Conservation (phyloP, 1,140 invertebrate species). For the Chrysoperla carnea region DNA sequence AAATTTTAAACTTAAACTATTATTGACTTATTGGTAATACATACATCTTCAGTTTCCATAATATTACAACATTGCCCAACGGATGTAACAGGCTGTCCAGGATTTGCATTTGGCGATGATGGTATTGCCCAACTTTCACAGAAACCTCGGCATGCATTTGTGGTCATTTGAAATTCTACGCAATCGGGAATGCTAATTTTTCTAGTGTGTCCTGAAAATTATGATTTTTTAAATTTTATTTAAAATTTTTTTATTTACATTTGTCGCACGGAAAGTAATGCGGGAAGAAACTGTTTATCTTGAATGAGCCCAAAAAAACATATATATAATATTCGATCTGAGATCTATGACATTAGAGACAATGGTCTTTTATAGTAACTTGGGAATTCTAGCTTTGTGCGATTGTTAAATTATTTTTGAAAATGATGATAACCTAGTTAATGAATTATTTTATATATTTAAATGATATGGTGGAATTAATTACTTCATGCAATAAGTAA, state of each 20-base stretch:
- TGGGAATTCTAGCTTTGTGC: no score
- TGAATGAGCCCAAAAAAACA: background rate
- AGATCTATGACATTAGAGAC: no score
- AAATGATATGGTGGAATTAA: no score
- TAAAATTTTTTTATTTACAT: background rate
- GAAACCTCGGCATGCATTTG: slow-evolving; percentile 72
- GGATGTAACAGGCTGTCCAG: slow-evolving; percentile 57
- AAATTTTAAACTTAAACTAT: background rate
- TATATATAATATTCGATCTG: no score
- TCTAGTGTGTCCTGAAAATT: slow-evolving; percentile 48
- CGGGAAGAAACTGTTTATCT: background rate
- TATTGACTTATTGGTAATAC: slow-evolving; percentile 10
- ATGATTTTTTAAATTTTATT: no score
- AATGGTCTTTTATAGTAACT: no score
- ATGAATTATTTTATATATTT: no score
- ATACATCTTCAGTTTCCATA: slow-evolving; percentile 67
- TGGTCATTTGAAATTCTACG: slow-evolving; percentile 65
- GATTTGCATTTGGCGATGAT: slow-evolving; percentile 40
- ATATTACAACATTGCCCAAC: slow-evolving; percentile 81
- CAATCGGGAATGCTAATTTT: slow-evolving; percentile 66
- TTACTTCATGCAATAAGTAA: no score
- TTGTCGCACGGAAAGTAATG: background rate
- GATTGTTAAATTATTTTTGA: no score
- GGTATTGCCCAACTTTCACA: slow-evolving; percentile 67
- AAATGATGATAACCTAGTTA: no score